Conservation (phyloP, 2,888 invertebrate genomes). For the Heliconius cydno region DNA sequence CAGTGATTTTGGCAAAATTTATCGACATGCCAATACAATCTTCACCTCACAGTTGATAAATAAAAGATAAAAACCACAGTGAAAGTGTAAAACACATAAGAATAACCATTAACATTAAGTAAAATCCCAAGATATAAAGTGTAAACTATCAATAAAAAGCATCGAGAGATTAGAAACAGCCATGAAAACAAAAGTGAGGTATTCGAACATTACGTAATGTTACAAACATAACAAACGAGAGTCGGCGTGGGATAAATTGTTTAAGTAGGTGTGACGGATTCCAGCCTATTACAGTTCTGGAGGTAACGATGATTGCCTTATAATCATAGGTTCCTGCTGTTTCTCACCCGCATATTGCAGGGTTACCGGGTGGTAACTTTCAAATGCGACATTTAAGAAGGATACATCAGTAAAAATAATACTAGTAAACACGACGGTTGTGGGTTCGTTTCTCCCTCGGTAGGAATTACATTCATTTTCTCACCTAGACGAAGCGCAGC, state of each 20-base stretch:
- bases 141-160: conserved; percentile 18
- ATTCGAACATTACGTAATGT: conserved; percentile 37
- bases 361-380: conserved; percentile 7
- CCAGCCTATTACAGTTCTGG: conserved; percentile 58
- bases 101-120: neutral
- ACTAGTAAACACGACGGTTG: neutral
- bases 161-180: conserved; percentile 32
- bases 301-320: conserved; percentile 62
- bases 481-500: no score
- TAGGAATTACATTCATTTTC: no score
- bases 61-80: conserved; percentile 1
- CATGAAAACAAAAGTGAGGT: conserved; percentile 43
- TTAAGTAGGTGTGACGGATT: conserved; percentile 59
- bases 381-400: neutral
- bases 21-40: neutral
- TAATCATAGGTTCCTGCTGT: conserved; percentile 62
- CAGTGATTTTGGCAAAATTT: neutral
- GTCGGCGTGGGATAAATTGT: conserved; percentile 58
- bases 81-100: conserved; percentile 15
- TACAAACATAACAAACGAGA: conserved; percentile 34
- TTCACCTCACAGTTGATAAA: neutral
- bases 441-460: no score
- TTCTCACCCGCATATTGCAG: conserved; percentile 64
- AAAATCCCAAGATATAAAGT: neutral
- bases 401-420: neutral